Evolutionary conservation across 2,113 vertebrate genomes (phyloP).

Genomic region (Saccopteryx leptura): DNA sequence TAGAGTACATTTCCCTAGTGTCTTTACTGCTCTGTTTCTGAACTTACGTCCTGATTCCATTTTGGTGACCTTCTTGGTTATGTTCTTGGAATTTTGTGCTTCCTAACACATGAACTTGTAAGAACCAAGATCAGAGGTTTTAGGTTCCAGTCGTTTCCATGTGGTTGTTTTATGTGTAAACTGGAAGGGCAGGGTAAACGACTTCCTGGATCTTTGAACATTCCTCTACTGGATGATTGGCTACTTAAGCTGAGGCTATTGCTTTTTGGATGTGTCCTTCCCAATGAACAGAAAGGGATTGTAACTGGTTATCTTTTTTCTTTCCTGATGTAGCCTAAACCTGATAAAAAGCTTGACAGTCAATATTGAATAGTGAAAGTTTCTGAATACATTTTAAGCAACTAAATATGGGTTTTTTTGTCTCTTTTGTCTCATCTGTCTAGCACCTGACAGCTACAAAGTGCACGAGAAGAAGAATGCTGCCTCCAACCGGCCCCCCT

Average conservation of each 20-base stretch:
- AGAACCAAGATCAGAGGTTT: not conserved
- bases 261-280: not conserved
- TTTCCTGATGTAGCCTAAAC: not conserved
- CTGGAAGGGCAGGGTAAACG: fast-evolving
- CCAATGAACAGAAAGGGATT: fast-evolving
- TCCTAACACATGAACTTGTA: not conserved
- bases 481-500: slow-evolving; percentile 81
- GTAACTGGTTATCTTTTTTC: not conserved
- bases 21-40: not conserved
- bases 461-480: slow-evolving; percentile 90
- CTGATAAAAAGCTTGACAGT: not conserved
- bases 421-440: slow-evolving; percentile 69
- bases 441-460: slow-evolving; percentile 90
- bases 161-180: not conserved
- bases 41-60: not conserved
- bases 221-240: fast-evolving
- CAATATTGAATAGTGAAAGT: not conserved
- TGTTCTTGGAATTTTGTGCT: not conserved
- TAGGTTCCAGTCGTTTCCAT: not conserved
- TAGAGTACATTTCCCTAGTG: not conserved
- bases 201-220: not conserved
- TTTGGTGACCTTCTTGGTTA: not conserved
- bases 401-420: slow-evolving; percentile 58
- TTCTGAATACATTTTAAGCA: slow-evolving; percentile 22
- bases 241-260: fast-evolving